phyloP scores from a whole-genome alignment of 2,888 invertebrate genomes.

The Luperina nickerlii region DNA sequence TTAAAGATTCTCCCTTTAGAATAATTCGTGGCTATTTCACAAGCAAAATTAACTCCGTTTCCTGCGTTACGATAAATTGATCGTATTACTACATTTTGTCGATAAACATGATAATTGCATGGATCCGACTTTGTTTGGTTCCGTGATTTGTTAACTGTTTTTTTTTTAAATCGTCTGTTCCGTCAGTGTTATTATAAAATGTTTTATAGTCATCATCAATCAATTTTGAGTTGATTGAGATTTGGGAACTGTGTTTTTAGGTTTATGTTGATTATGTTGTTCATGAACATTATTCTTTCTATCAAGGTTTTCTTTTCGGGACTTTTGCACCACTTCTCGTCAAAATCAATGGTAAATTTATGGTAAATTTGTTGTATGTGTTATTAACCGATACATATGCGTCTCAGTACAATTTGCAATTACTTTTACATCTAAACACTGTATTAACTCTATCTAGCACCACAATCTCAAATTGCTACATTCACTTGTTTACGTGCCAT shows the following conservation, averaged over 20 bases:
- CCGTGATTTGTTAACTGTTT: constrained; percentile 58
- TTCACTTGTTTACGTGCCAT: constrained; percentile 57
- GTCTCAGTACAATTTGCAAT: constrained; percentile 2
- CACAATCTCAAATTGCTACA: constrained; percentile 51
- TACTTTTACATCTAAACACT: constrained; percentile 12
- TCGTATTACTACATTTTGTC: constrained; percentile 65
- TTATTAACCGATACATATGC: neutral
- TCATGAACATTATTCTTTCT: neutral
- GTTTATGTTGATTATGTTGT: neutral
- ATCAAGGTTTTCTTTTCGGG: neutral
- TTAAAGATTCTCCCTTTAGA: constrained; percentile 25
- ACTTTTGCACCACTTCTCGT: neutral
- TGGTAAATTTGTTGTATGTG: neutral
- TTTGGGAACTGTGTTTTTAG: constrained; percentile 13
- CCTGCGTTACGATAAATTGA: constrained; percentile 64
- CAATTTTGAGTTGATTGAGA: constrained; percentile 27
- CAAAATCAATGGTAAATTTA: neutral
- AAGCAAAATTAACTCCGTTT: constrained; percentile 61
- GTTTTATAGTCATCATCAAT: constrained; percentile 16
- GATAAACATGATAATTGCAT: constrained; percentile 67
- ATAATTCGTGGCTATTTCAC: constrained; percentile 53
- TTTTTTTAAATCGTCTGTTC: constrained; percentile 34
- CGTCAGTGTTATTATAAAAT: constrained; percentile 40
- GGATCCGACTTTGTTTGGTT: constrained; percentile 59
- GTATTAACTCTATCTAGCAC: constrained; percentile 30